Conservation (phyloP, 2,113 vertebrate genomes). For the Rattus rattus region DNA sequence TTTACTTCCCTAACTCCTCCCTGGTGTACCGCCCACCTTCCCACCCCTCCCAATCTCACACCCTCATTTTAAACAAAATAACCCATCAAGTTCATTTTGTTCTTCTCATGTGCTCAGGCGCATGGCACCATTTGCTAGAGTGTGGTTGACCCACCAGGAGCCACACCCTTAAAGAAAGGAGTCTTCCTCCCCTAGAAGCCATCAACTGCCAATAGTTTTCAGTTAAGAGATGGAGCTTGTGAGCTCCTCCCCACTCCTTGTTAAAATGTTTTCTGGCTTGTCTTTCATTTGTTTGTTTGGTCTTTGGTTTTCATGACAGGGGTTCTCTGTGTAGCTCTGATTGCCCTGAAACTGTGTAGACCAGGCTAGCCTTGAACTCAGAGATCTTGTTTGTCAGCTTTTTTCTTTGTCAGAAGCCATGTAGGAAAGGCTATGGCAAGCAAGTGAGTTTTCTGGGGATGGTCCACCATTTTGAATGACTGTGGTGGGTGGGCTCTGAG, state of each 20-base stretch:
- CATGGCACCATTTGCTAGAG: background rate
- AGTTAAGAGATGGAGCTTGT: background rate
- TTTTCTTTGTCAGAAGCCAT: too few relatives aligned
- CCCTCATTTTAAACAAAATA: background rate
- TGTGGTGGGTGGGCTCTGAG: too few relatives aligned
- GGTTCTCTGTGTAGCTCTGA: too few relatives aligned
- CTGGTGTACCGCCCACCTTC: background rate
- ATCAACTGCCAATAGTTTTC: background rate
- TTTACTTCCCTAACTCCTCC: background rate
- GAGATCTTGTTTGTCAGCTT: too few relatives aligned
- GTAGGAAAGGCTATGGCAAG: too few relatives aligned
- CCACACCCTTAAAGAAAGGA: background rate
- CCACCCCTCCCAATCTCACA: background rate
- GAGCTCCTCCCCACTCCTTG: background rate
- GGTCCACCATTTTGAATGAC: too few relatives aligned
- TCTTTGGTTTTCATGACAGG: too few relatives aligned
- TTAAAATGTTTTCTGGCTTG: too few relatives aligned
- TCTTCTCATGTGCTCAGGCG: background rate
- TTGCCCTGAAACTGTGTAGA: background rate
- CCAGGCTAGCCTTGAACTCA: background rate
- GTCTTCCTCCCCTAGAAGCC: background rate
- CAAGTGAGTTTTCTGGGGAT: too few relatives aligned
- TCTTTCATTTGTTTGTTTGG: too few relatives aligned
- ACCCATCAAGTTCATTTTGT: background rate
- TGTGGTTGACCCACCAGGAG: background rate